Percentiles rank a stretch among this genome's conserved stretches.
These are phyloP conservation scores for Triplophysa dalaica DNA, from an alignment of 2,113 vertebrate species.

Conservation along the genomic window DNA sequence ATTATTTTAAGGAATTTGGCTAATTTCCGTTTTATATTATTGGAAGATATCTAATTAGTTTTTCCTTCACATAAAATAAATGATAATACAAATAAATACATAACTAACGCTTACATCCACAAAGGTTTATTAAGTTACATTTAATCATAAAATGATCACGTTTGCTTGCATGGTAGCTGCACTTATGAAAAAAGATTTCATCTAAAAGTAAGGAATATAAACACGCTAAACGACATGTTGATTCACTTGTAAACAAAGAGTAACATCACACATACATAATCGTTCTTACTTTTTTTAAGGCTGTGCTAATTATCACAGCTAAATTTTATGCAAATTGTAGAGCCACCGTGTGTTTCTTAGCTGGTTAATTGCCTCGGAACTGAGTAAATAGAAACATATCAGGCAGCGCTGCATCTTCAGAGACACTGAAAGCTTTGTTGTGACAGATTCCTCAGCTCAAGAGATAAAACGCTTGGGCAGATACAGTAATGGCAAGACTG, in stretches of 20 bases:
- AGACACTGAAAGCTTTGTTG: not conserved
- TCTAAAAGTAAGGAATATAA: not conserved
- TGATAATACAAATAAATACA: too few relatives aligned
- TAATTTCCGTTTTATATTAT: not conserved
- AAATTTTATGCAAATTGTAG: slow-evolving; percentile 26
- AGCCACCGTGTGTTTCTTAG: slow-evolving; percentile 18
- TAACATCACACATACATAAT: not conserved
- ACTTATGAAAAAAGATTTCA: too few relatives aligned
- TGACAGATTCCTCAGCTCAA: not conserved
- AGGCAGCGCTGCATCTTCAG: not conserved
- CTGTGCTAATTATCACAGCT: slow-evolving; percentile 5
- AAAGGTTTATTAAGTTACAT: not conserved
- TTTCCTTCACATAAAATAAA: too few relatives aligned
- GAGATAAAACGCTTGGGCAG: not conserved
- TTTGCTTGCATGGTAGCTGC: not conserved
- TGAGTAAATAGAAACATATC: slow-evolving; percentile 13
- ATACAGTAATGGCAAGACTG: not conserved
- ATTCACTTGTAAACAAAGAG: not conserved
- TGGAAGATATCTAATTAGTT: not conserved
- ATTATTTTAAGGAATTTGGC: not conserved
- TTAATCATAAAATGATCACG: not conserved
- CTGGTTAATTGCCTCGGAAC: slow-evolving; percentile 34
- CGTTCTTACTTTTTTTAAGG: not conserved
- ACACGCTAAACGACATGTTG: not conserved
- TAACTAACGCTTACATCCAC: too few relatives aligned